Evolutionary conservation across 92 coral and sea anemone genomes (phyloP), one percentile per base, ranked within the genome.

Genomic region (Blastomussa wellsi): DNA sequence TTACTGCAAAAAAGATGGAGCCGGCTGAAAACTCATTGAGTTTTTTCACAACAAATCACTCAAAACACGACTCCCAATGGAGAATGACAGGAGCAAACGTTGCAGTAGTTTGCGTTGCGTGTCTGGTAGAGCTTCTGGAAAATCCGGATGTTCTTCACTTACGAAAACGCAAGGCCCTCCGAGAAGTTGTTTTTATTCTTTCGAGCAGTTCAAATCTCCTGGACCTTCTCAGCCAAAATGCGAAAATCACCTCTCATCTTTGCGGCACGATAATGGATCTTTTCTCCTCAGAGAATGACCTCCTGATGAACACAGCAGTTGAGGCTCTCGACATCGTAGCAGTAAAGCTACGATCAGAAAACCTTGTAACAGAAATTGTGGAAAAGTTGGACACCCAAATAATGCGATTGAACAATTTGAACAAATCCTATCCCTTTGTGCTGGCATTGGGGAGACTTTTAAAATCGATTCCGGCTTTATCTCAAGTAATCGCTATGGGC

Each of bases 81-180:
- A 84, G 90, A 28, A 85, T 85, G 64, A 76, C 88, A 44, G 98
- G 99, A 15, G 68, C 72, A 41, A 83, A 88, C 28, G 49, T 93
- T 49, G 81, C 95, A 26, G 76, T 94, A 28, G 88, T 91, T 44
- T 97, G 99, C 70, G 78, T 94, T 78, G 99, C 99, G 16, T 97
- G 99, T 74, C 79, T 97, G 20, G 95, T 94, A 5, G 99, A 97
- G 89, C 92, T 95, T 4, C 82, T 97, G 22, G 98, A 93, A 67
- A 85, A 78, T 62, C 71, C 84, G 31, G 88, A 90, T 22, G 92
- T 87, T 72, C 88, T 90, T 73, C 85, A 86, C 22, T 82, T 94
- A 16, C 87, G 96, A 55, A 94, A 93, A 84, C 88, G 93, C 76
- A 94, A 95, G 89, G 87, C 87, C 29, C 95, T 97, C 36, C 86